Percentiles rank a stretch among this genome's conserved stretches.
Conservation (phyloP, 2,797 vertebrate species). For the Sylvilagus floridanus region DNA sequence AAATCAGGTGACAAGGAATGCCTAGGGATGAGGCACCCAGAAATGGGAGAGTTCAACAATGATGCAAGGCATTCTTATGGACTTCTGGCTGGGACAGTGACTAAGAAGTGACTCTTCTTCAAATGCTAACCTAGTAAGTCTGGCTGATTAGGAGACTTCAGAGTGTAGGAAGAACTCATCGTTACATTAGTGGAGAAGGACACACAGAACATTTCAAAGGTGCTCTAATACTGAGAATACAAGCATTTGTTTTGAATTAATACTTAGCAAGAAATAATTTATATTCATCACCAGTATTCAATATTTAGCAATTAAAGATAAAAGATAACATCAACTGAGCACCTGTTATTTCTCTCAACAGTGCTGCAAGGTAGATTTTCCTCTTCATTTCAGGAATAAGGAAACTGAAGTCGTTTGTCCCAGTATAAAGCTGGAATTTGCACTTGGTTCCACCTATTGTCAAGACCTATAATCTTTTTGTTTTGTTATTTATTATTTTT, state of each 20-base stretch:
- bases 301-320: background rate
- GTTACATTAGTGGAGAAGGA: background rate
- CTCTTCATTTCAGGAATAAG: background rate
- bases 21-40: background rate
- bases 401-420: background rate
- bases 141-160: background rate
- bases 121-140: background rate
- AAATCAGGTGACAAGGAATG: background rate
- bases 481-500: too few relatives aligned
- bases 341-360: background rate
- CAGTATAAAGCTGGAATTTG: background rate
- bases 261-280: background rate
- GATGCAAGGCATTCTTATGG: background rate
- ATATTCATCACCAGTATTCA: background rate
- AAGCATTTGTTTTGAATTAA: background rate
- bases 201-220: background rate
- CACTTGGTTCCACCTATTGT: background rate
- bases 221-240: background rate
- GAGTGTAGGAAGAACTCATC: background rate
- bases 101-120: background rate
- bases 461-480: background rate
- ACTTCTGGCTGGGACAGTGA: background rate
- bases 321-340: background rate
- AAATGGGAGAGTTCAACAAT: background rate
- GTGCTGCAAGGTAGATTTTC: background rate